phyloP scores from a whole-genome alignment of 2,888 invertebrate genomes.

The Encarsia formosa region DNA sequence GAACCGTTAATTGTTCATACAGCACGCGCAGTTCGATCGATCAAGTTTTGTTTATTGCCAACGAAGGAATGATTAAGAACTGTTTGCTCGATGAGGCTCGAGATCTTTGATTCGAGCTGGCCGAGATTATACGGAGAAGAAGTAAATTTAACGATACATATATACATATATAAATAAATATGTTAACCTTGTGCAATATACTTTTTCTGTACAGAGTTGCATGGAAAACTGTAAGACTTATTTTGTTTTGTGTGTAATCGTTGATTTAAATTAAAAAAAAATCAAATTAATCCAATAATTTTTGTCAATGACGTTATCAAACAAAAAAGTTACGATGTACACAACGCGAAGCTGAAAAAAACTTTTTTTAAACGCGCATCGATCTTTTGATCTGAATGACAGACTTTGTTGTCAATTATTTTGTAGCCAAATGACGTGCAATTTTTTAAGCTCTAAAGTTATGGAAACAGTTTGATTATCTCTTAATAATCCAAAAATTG shows the following conservation, averaged over 20 bases:
- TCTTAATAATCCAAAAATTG: constrained; percentile 2
- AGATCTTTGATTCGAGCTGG: no score
- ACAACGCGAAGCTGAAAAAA: no score
- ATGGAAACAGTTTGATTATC: not conserved
- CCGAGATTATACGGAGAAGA: no score
- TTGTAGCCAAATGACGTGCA: constrained; percentile 29
- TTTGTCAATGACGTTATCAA: not conserved
- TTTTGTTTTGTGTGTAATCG: constrained; percentile 19
- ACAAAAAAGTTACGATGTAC: no score
- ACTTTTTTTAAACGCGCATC: no score
- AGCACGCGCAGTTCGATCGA: no score
- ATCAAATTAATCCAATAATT: not conserved
- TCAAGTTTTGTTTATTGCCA: no score
- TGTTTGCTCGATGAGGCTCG: no score
- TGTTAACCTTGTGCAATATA: constrained; percentile 22
- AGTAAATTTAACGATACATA: constrained; percentile 15
- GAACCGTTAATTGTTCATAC: no score
- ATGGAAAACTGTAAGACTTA: constrained; percentile 10
- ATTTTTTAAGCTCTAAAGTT: not conserved
- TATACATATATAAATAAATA: constrained; percentile 15
- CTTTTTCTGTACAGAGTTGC: constrained; percentile 18
- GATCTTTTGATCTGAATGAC: constrained; percentile 31
- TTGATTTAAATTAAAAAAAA: constrained; percentile 21
- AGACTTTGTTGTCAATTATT: constrained; percentile 44
- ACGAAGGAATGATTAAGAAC: no score